These are phyloP conservation scores for Allygus modestus DNA, from an alignment of 2,888 invertebrate genomes.

Conservation along the genomic window DNA sequence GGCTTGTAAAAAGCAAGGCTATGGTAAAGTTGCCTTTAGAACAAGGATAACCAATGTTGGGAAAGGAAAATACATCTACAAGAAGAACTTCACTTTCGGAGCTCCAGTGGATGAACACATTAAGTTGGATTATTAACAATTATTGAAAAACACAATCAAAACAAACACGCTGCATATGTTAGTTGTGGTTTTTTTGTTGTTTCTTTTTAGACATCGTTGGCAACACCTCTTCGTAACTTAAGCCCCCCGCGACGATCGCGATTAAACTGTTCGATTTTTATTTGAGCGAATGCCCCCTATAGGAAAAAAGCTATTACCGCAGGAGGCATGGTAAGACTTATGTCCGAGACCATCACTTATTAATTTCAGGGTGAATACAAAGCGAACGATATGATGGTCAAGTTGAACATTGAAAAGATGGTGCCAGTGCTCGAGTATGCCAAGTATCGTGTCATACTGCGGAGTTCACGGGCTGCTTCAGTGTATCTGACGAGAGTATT, in stretches of 20 bases:
- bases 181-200: no score
- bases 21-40: neutral
- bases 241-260: no score
- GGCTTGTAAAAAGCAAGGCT: neutral
- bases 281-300: no score
- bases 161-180: no score
- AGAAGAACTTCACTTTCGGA: neutral
- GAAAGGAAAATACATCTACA: constrained; percentile 36
- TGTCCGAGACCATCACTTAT: no score
- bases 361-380: constrained; percentile 3
- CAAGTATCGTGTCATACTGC: constrained; percentile 17
- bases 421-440: constrained; percentile 30
- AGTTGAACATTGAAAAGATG: neutral
- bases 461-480: neutral
- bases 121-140: no score
- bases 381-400: neutral
- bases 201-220: no score
- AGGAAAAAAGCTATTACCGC: no score
- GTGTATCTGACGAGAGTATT: neutral
- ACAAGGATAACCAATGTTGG: neutral
- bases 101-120: constrained; percentile 29
- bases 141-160: neutral
- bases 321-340: no score
- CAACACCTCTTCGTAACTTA: no score
- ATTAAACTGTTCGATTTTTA: no score